Evolutionary conservation across 2,113 vertebrate genomes (phyloP), one percentile per base, ranked within the genome.

Genomic region (Crocuta crocuta): DNA sequence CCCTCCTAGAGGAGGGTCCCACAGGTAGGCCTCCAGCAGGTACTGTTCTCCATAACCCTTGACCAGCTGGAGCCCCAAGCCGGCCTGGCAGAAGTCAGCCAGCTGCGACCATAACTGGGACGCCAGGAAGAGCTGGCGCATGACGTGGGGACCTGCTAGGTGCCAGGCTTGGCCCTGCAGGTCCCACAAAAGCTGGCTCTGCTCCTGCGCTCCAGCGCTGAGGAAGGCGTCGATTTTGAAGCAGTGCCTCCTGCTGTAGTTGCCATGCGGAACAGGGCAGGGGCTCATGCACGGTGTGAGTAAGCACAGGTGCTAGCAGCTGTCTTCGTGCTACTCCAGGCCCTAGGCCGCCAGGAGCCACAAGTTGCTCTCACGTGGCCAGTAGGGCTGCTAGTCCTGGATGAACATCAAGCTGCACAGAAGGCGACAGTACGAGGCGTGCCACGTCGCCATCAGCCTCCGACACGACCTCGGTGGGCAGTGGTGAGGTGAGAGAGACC

Each of bases 181-280:
- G 96, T 99, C 99, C 95, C 97, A 96, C 53, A 99, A 39, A 94
- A 99, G 98, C 98, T 99, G 99, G 97, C 99, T 98, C 50, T 96
- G 97, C 61, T 95, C 98, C 97, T 98, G 97, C 15, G 65, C 91
- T 66, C 98, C 95, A 83, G 99, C 97, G 95, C 98, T 98, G 45
- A 99, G 98, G 6, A 99, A 99, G 97, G 99, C 98, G 91, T 99
- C 98, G 45, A 99, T 99, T 98, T 99, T 99, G 97, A 99, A 98
- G 97, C 98, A 99, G 96, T 98, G 98, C 99, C 99, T 99, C 9
- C 53, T 74, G 97, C 99, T 98, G 92, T 99, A 98, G 0, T 99
- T 97, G 23, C 99, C 98, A 21, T 98, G 99, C 7, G 98, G 99
- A 78, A 99, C 98, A 48, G 74, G 95, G 97, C 99, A 99, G 23